Conservation (phyloP, 1,140 invertebrate genomes). For the Ooceraea biroi region DNA sequence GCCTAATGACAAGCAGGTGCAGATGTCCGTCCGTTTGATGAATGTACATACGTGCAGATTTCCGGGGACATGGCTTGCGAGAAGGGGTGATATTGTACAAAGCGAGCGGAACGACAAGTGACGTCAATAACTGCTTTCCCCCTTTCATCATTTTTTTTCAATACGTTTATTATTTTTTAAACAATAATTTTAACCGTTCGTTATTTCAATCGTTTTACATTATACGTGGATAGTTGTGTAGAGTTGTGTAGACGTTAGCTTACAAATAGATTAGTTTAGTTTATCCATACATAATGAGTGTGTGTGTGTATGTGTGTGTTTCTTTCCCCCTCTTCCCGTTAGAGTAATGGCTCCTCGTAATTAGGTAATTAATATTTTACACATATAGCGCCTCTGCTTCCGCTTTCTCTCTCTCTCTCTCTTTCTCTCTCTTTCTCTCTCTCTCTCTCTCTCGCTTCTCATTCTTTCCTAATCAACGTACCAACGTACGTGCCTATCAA, state of each 20-base stretch:
- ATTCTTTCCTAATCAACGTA: conserved; percentile 19
- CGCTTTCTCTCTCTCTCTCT: conserved; percentile 59
- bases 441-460: conserved; percentile 27
- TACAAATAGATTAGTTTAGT: conserved; percentile 87
- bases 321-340: conserved; percentile 66
- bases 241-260: conserved; percentile 86
- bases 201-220: conserved; percentile 84
- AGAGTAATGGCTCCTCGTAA: conserved; percentile 81
- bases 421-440: conserved; percentile 28
- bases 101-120: background rate
- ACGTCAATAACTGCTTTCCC: background rate
- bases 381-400: conserved; percentile 79
- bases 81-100: background rate
- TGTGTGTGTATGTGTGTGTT: conserved; percentile 56
- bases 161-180: conserved; percentile 84
- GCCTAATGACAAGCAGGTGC: conserved; percentile 5
- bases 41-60: conserved; percentile 26
- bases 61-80: background rate
- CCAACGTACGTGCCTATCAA: conserved; percentile 39
- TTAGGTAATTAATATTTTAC: conserved; percentile 84
- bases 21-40: conserved; percentile 6
- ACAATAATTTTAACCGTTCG: conserved; percentile 86
- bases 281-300: conserved; percentile 83
- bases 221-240: conserved; percentile 84
- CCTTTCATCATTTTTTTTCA: conserved; percentile 62